phyloP scores from a whole-genome alignment of 2,888 invertebrate genomes.

The Mycogona germanica region DNA sequence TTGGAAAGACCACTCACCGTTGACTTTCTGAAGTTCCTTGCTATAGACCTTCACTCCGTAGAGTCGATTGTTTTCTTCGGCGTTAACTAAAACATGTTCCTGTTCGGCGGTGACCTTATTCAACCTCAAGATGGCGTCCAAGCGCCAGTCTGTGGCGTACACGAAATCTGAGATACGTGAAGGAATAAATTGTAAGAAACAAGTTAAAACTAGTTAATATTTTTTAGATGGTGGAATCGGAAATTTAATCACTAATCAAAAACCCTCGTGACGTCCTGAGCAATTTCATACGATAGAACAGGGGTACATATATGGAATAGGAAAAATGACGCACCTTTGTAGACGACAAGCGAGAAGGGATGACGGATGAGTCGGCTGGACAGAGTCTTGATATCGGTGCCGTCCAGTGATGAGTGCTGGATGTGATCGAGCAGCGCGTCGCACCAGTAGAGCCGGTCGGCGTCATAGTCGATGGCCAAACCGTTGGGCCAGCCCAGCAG shows the following conservation, averaged over 20 bases:
- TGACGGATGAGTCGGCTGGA: slow-evolving; percentile 72
- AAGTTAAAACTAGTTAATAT: too few relatives aligned
- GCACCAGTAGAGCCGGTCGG: slow-evolving; percentile 90
- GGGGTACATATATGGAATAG: neutral
- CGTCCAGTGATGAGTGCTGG: slow-evolving; percentile 83
- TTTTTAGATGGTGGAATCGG: neutral
- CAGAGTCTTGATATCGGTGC: slow-evolving; percentile 79
- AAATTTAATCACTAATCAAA: neutral
- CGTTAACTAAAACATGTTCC: slow-evolving; percentile 72
- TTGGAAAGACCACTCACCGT: slow-evolving; percentile 20
- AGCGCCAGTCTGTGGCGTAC: slow-evolving; percentile 94
- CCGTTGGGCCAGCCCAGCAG: slow-evolving; percentile 97
- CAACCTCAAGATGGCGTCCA: slow-evolving; percentile 84
- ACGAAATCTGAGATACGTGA: slow-evolving; percentile 52
- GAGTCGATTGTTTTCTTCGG: slow-evolving; percentile 77
- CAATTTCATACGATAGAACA: neutral
- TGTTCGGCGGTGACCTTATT: slow-evolving; percentile 79
- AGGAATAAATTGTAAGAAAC: too few relatives aligned
- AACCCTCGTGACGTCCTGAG: neutral
- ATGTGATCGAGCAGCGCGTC: slow-evolving; percentile 93
- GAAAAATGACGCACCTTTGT: slow-evolving; percentile 32
- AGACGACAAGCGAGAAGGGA: slow-evolving; percentile 84
- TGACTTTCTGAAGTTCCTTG: slow-evolving; percentile 26
- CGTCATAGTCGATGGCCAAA: slow-evolving; percentile 76
- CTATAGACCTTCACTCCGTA: slow-evolving; percentile 68